Conservation (phyloP, 2,888 invertebrate species). For the Drosophila dives region DNA sequence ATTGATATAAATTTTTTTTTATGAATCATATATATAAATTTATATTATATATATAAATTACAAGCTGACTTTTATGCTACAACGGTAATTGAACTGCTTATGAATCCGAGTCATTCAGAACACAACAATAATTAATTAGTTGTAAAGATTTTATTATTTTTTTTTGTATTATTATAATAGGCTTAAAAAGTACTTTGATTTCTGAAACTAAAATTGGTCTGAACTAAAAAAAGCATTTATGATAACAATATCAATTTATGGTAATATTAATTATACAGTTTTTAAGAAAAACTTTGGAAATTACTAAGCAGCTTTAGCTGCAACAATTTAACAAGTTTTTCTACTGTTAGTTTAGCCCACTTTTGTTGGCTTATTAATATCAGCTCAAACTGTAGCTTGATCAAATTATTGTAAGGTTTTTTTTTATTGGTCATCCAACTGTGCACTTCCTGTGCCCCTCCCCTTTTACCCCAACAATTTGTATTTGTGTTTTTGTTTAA, state of each 20-base stretch:
- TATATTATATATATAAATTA: no score
- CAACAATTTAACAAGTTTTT: not conserved
- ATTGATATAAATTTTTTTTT: no score
- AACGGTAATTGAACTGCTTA: no score
- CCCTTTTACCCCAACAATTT: not conserved
- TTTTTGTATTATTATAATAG: no score
- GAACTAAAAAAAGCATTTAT: not conserved
- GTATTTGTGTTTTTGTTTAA: conserved; percentile 6
- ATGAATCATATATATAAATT: no score
- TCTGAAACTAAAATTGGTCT: not conserved
- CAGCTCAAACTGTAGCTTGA: not conserved
- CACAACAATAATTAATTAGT: no score
- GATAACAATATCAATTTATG: no score
- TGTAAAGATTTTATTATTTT: no score
- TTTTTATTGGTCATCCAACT: conserved; percentile 1
- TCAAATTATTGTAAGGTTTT: not conserved
- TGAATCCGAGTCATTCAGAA: no score
- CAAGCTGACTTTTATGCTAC: no score
- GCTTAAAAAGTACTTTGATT: not conserved
- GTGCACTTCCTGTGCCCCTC: conserved; percentile 6
- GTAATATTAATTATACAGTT: no score
- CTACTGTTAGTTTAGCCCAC: not conserved
- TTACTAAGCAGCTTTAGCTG: not conserved
- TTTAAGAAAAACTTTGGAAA: not conserved
- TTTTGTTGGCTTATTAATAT: not conserved